Conservation (phyloP, 2,888 invertebrate species). For the Gibbula magus region DNA sequence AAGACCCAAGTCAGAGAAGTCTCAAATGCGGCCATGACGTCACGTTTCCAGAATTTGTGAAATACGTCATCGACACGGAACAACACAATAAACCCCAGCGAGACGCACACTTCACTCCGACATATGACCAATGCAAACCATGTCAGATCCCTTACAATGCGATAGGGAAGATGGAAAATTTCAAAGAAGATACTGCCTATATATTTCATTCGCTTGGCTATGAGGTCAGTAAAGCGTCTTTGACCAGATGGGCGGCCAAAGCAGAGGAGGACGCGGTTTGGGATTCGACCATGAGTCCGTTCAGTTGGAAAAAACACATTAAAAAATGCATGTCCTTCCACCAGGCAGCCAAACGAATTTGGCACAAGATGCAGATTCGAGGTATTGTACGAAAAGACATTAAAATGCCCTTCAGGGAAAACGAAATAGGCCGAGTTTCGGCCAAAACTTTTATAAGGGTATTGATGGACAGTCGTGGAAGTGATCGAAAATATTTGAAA, state of each 20-base stretch:
- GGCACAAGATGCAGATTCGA: constrained; percentile 58
- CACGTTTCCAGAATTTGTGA: constrained; percentile 55
- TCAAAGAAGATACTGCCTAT: constrained; percentile 43
- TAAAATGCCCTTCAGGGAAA: constrained; percentile 40
- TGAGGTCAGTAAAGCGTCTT: constrained; percentile 37
- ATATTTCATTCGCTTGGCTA: constrained; percentile 42
- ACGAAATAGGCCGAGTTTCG: constrained; percentile 26
- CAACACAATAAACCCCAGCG: constrained; percentile 24
- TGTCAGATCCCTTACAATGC: constrained; percentile 51
- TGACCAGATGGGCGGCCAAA: constrained; percentile 10
- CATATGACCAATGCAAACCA: constrained; percentile 50
- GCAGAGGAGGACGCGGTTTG: constrained; percentile 48
- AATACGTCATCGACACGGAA: constrained; percentile 45
- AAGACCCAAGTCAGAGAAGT: constrained; percentile 17
- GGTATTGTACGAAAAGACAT: constrained; percentile 49
- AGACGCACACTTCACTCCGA: constrained; percentile 52
- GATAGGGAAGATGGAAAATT: constrained; percentile 54
- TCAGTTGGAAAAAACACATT: constrained; percentile 37
- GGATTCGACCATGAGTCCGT: constrained; percentile 46
- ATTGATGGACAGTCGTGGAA: constrained; percentile 28
- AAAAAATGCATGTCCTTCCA: constrained; percentile 43
- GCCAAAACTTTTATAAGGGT: constrained; percentile 31
- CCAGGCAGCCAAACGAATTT: constrained; percentile 44
- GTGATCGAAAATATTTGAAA: constrained; percentile 34
- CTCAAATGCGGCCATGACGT: constrained; percentile 54